Conservation (phyloP, 2,888 invertebrate species). For the Polydrusus tereticollis region DNA sequence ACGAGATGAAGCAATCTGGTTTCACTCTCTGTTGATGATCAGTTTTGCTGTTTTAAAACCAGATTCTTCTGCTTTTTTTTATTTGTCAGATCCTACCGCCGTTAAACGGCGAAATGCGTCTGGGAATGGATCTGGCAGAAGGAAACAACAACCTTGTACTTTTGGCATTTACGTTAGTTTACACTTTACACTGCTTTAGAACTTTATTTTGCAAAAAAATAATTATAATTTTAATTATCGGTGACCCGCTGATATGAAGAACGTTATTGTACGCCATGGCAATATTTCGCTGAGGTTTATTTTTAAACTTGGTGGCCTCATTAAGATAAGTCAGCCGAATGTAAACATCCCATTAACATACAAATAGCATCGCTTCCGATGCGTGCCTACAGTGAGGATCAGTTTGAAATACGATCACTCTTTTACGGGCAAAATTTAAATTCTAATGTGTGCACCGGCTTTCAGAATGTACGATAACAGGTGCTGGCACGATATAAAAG, state of each 20-base stretch:
- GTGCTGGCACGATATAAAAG: conserved; percentile 11
- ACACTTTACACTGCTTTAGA: too few species aligned
- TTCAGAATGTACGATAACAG: conserved; percentile 18
- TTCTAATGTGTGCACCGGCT: conserved; percentile 18
- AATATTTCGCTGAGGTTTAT: not conserved
- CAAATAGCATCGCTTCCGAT: conserved; percentile 22
- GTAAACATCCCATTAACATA: conserved; percentile 29
- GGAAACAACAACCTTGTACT: too few species aligned
- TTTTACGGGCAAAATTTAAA: conserved; percentile 14
- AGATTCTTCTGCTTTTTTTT: too few species aligned
- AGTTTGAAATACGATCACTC: conserved; percentile 16
- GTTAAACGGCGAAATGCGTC: too few species aligned
- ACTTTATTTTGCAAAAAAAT: too few species aligned
- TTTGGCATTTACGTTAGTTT: too few species aligned
- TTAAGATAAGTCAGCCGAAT: conserved; percentile 22
- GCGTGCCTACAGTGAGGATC: conserved; percentile 5
- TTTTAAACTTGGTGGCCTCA: conserved; percentile 6
- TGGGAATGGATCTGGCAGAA: too few species aligned
- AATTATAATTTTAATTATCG: too few species aligned
- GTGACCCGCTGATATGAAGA: not conserved
- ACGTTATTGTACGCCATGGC: not conserved
- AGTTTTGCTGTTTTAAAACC: too few species aligned
- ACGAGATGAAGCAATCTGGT: too few species aligned
- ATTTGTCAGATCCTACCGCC: too few species aligned
- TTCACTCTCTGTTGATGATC: too few species aligned